A percentile compares a stretch with the other conserved stretches of the same genome.
These are phyloP conservation scores for Liparis tanakae DNA, from an alignment of 2,797 vertebrate genomes.

Conservation along the genomic window DNA sequence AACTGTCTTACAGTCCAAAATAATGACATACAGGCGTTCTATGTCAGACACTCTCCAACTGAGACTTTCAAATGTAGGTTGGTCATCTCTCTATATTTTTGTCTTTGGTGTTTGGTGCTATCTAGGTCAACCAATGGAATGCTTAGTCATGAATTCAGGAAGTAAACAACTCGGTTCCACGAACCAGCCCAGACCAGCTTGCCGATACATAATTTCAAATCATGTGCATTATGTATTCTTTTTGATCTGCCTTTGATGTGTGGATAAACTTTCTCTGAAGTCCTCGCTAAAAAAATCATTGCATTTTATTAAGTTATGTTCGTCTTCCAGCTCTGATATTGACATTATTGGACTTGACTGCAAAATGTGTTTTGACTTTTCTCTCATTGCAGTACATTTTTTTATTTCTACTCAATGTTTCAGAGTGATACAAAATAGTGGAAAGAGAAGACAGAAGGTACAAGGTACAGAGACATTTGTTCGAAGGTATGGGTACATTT, in stretches of 20 bases:
- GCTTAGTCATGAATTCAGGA: slow-evolving; percentile 65
- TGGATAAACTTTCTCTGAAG: slow-evolving; percentile 41
- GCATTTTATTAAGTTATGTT: slow-evolving; percentile 30
- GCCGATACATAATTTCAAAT: slow-evolving; percentile 61
- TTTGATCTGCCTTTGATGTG: slow-evolving; percentile 63
- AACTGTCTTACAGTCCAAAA: slow-evolving; percentile 1
- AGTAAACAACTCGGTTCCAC: slow-evolving; percentile 58
- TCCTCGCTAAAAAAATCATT: slow-evolving; percentile 6
- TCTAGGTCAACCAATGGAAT: slow-evolving; percentile 60
- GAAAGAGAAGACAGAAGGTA: neutral
- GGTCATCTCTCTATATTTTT: slow-evolving; percentile 47
- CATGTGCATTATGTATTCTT: slow-evolving; percentile 54
- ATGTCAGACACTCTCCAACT: slow-evolving; percentile 5
- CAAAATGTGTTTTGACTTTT: neutral
- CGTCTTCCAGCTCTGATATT: slow-evolving; percentile 1
- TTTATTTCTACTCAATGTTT: slow-evolving; percentile 22
- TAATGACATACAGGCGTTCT: neutral
- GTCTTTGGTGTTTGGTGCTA: slow-evolving; percentile 45
- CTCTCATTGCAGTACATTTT: slow-evolving; percentile 18
- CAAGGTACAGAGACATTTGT: neutral
- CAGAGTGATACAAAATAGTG: neutral
- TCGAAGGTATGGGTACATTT: neutral
- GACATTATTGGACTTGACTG: slow-evolving; percentile 27
- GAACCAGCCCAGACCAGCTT: slow-evolving; percentile 44
- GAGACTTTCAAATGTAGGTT: slow-evolving; percentile 31